These are phyloP conservation scores for Atta cephalotes DNA, from an alignment of 1,140 invertebrate species.

Conservation along the genomic window DNA sequence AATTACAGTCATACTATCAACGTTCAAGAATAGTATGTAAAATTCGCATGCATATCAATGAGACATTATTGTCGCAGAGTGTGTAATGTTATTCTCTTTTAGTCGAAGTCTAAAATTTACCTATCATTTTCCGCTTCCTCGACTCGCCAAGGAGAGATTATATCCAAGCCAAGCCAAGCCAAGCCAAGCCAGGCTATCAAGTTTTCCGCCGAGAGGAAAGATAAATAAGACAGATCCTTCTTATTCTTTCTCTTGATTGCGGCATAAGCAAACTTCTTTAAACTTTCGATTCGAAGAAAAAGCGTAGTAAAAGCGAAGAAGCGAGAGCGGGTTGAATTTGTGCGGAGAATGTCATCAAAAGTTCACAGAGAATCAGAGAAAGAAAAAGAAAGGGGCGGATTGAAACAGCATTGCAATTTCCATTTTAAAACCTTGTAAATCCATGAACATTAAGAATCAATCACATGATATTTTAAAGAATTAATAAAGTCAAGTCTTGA, in stretches of 20 bases:
- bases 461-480: slow-evolving; percentile 1
- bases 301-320: slow-evolving; percentile 36
- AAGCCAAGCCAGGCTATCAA: slow-evolving; percentile 54
- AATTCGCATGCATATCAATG: not conserved
- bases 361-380: slow-evolving; percentile 26
- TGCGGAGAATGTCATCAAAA: slow-evolving; percentile 31
- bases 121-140: slow-evolving; percentile 56
- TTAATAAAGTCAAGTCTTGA: slow-evolving; percentile 1
- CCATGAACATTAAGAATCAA: slow-evolving; percentile 11
- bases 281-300: slow-evolving; percentile 51
- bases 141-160: slow-evolving; percentile 52
- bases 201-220: slow-evolving; percentile 56
- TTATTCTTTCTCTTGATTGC: slow-evolving; percentile 65
- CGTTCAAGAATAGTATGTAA: not conserved
- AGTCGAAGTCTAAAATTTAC: slow-evolving; percentile 39
- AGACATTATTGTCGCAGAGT: not conserved
- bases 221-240: slow-evolving; percentile 62
- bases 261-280: slow-evolving; percentile 63
- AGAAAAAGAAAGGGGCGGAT: not conserved
- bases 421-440: slow-evolving; percentile 26
- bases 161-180: slow-evolving; percentile 19
- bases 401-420: slow-evolving; percentile 51
- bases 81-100: slow-evolving; percentile 21
- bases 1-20: not conserved
- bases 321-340: slow-evolving; percentile 41